Conservation (phyloP, 1,140 invertebrate genomes). For the Cylas formicarius region DNA sequence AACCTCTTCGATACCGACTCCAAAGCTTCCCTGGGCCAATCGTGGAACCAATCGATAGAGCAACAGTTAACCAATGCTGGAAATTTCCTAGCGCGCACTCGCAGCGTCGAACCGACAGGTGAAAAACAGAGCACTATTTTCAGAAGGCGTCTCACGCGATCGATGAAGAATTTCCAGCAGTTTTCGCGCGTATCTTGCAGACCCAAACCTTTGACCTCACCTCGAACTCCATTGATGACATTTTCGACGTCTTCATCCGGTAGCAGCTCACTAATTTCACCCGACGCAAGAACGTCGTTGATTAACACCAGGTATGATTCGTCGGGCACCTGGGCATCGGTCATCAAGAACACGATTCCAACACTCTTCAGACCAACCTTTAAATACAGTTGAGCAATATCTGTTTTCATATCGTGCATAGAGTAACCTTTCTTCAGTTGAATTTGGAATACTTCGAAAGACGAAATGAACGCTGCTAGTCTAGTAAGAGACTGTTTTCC, state of each 20-base stretch:
- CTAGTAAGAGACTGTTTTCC: conserved; percentile 89
- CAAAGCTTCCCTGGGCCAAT: conserved; percentile 88
- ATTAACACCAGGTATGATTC: conserved; percentile 88
- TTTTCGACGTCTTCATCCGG: conserved; percentile 88
- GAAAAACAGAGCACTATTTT: conserved; percentile 88
- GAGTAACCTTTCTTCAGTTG: conserved; percentile 84
- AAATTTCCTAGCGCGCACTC: conserved; percentile 83
- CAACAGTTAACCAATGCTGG: conserved; percentile 92
- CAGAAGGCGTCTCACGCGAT: conserved; percentile 68
- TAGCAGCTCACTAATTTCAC: conserved; percentile 87
- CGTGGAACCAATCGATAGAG: conserved; percentile 92
- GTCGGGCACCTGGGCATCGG: conserved; percentile 85
- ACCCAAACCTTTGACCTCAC: conserved; percentile 80
- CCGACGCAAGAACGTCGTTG: conserved; percentile 89
- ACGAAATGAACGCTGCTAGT: conserved; percentile 81
- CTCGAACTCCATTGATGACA: conserved; percentile 70
- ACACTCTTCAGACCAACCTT: conserved; percentile 85
- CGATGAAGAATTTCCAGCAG: conserved; percentile 94
- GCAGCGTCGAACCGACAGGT: conserved; percentile 78
- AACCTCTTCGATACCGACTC: conserved; percentile 82
- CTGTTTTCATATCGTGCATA: conserved; percentile 73
- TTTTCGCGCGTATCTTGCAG: conserved; percentile 83
- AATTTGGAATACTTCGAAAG: conserved; percentile 85
- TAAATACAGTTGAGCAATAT: conserved; percentile 75
- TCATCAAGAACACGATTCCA: conserved; percentile 85